phyloP scores from a whole-genome alignment of 2,888 invertebrate species.

The Tipula unca region DNA sequence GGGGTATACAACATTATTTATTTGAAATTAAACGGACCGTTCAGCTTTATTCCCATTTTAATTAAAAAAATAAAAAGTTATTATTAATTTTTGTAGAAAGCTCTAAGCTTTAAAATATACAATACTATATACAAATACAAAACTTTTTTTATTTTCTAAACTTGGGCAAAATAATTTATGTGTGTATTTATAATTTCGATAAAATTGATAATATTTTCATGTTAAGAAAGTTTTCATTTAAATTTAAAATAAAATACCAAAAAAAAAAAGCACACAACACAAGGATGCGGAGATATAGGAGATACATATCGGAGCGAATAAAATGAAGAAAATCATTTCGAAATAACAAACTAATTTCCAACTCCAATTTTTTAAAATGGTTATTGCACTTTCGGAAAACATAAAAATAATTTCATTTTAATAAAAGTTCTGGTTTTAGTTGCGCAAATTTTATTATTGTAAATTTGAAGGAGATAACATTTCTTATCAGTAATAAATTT shows the following conservation, averaged over 20 bases:
- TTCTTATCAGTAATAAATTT: constrained; percentile 4
- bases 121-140: not conserved
- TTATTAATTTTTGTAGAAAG: not conserved
- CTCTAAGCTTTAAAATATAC: not conserved
- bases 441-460: not conserved
- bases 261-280: not conserved
- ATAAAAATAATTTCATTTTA: not conserved
- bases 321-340: not conserved
- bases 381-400: not conserved
- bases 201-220: not conserved
- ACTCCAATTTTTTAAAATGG: not conserved
- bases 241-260: not conserved
- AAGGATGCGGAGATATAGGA: not conserved
- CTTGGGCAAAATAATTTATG: not conserved
- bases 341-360: not conserved
- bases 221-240: not conserved
- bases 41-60: too few relatives aligned
- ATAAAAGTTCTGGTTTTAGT: not conserved
- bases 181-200: not conserved
- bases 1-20: too few relatives aligned
- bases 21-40: too few relatives aligned
- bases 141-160: not conserved
- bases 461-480: not conserved
- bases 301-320: not conserved
- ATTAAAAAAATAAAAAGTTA: too few relatives aligned